These are phyloP conservation scores for Salvelinus alpinus DNA, from an alignment of 2,113 vertebrate species.

Conservation along the genomic window DNA sequence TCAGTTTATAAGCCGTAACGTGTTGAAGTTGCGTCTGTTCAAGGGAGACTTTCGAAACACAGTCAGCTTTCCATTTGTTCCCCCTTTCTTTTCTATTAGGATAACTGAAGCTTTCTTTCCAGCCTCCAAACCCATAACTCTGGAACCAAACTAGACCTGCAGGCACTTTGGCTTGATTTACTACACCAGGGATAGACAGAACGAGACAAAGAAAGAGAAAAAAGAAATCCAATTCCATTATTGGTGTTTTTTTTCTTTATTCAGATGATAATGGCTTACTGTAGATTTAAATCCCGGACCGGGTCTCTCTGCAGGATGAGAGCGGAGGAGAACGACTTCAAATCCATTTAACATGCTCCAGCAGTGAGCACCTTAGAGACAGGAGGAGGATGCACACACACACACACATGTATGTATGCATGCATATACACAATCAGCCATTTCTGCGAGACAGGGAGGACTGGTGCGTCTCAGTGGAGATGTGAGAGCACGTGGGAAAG, in stretches of 20 bases:
- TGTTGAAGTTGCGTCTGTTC: conserved; percentile 40
- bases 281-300: conserved; percentile 18
- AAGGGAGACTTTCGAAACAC: conserved; percentile 28
- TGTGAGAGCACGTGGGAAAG: conserved; percentile 20
- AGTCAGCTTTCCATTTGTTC: conserved; percentile 8
- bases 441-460: conserved; percentile 1
- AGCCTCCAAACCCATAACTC: neutral
- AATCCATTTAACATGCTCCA: conserved; percentile 23
- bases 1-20: conserved; percentile 52
- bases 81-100: conserved; percentile 2
- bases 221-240: conserved; percentile 12
- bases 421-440: no score
- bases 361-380: neutral
- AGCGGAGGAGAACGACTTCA: conserved; percentile 16
- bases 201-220: conserved; percentile 16
- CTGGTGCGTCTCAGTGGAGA: neutral
- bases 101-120: neutral
- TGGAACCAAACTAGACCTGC: conserved; percentile 12
- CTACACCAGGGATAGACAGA: conserved; percentile 17
- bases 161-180: conserved; percentile 9
- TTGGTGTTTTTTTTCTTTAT: conserved; percentile 14
- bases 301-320: neutral
- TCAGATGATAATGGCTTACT: conserved; percentile 23
- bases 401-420: neutral
- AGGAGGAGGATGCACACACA: no score